Conservation (phyloP, 2,113 vertebrate species). For the Lycocorax pyrrhopterus region DNA sequence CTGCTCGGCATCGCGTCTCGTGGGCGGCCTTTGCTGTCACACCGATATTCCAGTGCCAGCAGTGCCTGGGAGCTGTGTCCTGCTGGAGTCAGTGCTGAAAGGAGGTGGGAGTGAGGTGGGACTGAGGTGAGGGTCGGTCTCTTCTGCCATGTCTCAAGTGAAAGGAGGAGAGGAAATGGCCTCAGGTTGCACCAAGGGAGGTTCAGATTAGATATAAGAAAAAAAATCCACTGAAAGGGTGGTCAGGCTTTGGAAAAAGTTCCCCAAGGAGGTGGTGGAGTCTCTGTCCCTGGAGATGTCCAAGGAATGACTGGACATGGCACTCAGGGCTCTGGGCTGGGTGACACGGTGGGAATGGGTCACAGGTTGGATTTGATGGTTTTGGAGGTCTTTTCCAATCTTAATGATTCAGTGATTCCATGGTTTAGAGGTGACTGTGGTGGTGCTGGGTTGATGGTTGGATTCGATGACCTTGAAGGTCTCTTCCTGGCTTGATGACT, state of each 20-base stretch:
- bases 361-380: too few relatives aligned
- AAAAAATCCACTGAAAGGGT: not conserved
- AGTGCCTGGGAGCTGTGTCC: not conserved
- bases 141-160: not conserved
- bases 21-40: not conserved
- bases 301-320: rapidly evolving
- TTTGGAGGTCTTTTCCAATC: not conserved
- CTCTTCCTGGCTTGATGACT: not conserved
- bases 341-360: too few relatives aligned
- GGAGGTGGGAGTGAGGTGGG: not conserved
- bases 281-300: not conserved
- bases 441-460: not conserved
- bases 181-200: not conserved
- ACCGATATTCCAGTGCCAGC: rapidly evolving
- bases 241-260: not conserved
- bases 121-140: not conserved
- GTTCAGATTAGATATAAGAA: not conserved
- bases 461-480: not conserved
- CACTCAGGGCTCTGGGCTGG: not conserved
- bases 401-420: not conserved
- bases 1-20: not conserved
- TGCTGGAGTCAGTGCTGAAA: rapidly evolving
- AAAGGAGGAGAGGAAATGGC: not conserved
- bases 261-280: not conserved
- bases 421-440: not conserved